phyloP scores from a whole-genome alignment of 2,797 vertebrate species.

The Sebastes melanostomus region DNA sequence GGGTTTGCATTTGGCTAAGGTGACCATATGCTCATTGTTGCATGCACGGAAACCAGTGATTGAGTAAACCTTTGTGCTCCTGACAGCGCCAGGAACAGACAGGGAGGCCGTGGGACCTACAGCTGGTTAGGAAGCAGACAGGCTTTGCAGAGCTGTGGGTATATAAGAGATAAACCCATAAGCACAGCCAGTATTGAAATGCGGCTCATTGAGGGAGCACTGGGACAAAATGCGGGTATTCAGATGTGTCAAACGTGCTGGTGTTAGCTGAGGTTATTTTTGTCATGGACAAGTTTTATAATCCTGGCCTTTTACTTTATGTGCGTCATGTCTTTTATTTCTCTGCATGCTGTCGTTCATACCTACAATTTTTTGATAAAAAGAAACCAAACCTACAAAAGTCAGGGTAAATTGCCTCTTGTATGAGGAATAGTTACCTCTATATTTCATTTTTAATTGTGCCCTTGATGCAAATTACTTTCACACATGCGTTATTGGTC shows the following conservation, averaged over 20 bases:
- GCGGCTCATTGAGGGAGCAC: constrained; percentile 26
- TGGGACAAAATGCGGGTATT: constrained; percentile 35
- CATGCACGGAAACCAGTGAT: constrained; percentile 46
- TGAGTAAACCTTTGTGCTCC: constrained; percentile 59
- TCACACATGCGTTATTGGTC: background rate
- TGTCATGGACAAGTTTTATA: background rate
- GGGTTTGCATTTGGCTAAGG: constrained; percentile 39
- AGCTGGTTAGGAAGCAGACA: constrained; percentile 66
- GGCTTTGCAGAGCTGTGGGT: constrained; percentile 56
- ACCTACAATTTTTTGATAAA: background rate
- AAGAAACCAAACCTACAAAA: background rate
- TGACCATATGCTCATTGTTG: constrained; percentile 46
- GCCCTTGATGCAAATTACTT: background rate
- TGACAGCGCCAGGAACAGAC: constrained; percentile 49
- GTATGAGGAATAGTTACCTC: background rate
- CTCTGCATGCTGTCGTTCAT: background rate
- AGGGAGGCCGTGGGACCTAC: constrained; percentile 48
- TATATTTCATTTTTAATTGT: background rate
- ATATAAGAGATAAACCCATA: constrained; percentile 66
- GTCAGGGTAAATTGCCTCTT: background rate
- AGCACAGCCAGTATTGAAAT: constrained; percentile 53
- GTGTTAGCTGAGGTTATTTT: constrained; percentile 21
- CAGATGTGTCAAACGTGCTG: constrained; percentile 11
- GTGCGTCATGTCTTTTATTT: background rate
- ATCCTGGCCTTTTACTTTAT: background rate